These are phyloP conservation scores for Sebastes steindachneri DNA, from an alignment of 2,797 vertebrate genomes.

Conservation along the genomic window DNA sequence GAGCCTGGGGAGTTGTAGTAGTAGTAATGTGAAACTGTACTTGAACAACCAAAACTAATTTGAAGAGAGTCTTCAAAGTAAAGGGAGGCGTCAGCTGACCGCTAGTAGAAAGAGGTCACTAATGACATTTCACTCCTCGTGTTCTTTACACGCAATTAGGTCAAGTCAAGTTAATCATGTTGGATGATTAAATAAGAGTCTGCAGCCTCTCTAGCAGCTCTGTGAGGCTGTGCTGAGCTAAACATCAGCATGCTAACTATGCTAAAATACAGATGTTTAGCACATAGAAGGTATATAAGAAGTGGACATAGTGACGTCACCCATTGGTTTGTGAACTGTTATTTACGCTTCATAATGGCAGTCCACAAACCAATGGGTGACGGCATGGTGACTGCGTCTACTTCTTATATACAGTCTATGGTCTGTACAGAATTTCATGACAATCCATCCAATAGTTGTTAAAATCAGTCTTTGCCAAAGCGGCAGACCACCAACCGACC, in stretches of 20 bases:
- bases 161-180: background rate
- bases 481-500: background rate
- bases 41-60: background rate
- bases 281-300: no score
- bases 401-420: no score
- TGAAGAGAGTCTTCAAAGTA: background rate
- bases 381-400: no score
- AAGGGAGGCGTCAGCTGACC: background rate
- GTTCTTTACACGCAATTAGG: background rate
- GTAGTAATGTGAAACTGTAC: background rate
- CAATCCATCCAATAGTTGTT: background rate
- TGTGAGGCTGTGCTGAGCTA: background rate
- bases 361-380: no score
- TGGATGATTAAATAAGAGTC: background rate
- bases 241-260: background rate
- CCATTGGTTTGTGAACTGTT: no score
- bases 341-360: no score
- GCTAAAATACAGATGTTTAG: background rate
- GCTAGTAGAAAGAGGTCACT: background rate
- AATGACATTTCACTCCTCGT: background rate
- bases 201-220: background rate
- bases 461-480: background rate
- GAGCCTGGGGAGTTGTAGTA: background rate
- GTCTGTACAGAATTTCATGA: background rate
- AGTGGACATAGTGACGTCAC: no score